Evolutionary conservation across 2,797 vertebrate genomes (phyloP), one percentile per base, ranked within the genome.

Genomic region (Sebastolobus alascanus): DNA sequence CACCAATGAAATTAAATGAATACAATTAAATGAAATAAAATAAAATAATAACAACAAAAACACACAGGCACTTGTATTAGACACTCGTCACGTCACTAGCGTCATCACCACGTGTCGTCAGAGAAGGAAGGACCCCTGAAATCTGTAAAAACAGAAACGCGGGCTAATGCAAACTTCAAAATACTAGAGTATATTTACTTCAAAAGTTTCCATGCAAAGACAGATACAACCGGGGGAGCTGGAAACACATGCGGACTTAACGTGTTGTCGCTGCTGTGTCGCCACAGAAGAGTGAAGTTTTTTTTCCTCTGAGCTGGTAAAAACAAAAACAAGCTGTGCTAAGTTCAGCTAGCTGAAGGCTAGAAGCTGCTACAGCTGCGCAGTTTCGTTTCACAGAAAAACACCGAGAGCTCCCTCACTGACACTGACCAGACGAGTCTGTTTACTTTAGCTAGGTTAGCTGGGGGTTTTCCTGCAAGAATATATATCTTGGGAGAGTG

Each of bases 121-220:
- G n/a, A 13, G 1, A n/a, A 2, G 2, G 69, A 88, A 91, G 90
- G 94, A 90, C 94, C 94, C 71, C 73, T 46, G 50, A 63, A 67
- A 29, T 75, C 80, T 84, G 61, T 52, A 52, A 88, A 84, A 82
- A 64, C 73, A 87, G 63, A 85, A 85, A 89, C 89, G 93, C 93
- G 92, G 89, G 93, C 87, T 89, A 89, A 83, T 71, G 56, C 81
- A 84, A 88, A 92, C 78, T 76, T 82, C 64, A 77, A 73, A 40
- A 83, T 74, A 80, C 22, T 25, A 67, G 29, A 43, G 37, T 38
- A 61, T 76, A 61, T 76, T 79, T 75, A 37, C 14, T 13, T 5
- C 64, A 11, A 64, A 68, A 27, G 71, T 82, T 33, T 84, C 64
- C 52, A 43, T 64, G 31, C 35, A 31, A 89, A 86, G 82, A 86